Base-by-base conservation (phyloP, 1,140 invertebrate species). In the Elysia chlorotica region DNA sequence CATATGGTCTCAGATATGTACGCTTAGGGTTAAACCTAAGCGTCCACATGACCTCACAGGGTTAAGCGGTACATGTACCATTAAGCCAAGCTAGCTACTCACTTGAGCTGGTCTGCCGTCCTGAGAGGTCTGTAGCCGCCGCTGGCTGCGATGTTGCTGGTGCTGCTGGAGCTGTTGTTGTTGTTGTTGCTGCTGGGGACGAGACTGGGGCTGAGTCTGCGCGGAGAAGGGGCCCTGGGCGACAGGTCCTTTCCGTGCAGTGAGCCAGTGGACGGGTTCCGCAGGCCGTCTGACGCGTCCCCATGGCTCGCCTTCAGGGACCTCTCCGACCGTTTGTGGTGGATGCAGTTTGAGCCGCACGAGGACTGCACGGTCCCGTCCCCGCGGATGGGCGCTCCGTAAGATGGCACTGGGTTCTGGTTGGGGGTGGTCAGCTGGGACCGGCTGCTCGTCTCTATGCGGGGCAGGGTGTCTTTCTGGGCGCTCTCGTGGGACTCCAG, bases 71-170 rank as follows among this genome's bases (percentile, higher is more conserved):
- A n/a, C 10, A 63, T 17, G 3, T 36, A 63, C 61, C 23, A 25
- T 3, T 38, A 37, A 41, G 41, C 37, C 2, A 65, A 17, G 35
- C 30, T 23, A 19, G 30, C 25, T 65, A 68, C 73, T 65, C 38
- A 74, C 73, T 70, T 67, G 23, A 74, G 62, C 59, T 74, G 66
- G 21, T 74, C 56, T n/a, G 48, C 5, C 3, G 38, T 70, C 35
- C 37, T 61, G 25, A 10, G 38, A 10, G 41, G n/a, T 14, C 41
- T 48, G 41, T 10, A 48, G 10, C 41, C 41, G n/a, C 41, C 10
- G n/a, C 41, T 48, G n/a, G n/a, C n/a, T n/a, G 10, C 41, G n/a
- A 14, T n/a, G n/a, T 48, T 10, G n/a, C n/a, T 48, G 41, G 10
- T n/a, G 10, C 41, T n/a, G n/a, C n/a, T 48, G 41, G n/a, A 14